Percentiles rank a stretch among this genome's conserved stretches.
Conservation (phyloP, 2,113 vertebrate genomes). For the Eupsittula cactorum region DNA sequence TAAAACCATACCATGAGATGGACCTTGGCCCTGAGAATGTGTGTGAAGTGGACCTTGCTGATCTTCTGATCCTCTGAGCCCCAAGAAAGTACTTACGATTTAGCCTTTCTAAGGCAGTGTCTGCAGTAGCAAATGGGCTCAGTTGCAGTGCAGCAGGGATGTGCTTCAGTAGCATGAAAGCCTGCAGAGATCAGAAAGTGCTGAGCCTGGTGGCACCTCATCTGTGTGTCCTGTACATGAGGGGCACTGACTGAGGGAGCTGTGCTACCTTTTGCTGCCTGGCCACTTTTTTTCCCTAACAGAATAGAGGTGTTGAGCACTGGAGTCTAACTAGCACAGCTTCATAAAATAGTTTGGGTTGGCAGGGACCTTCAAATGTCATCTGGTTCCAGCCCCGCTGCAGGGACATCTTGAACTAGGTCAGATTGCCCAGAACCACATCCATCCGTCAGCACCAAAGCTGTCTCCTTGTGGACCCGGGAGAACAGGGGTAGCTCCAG, state of each 20-base stretch:
- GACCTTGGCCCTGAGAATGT: background rate
- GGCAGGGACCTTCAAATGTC: background rate
- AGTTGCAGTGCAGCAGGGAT: background rate
- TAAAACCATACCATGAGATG: background rate
- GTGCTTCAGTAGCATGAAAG: background rate
- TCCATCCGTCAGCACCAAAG: background rate
- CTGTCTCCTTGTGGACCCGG: background rate
- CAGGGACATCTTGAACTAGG: background rate
- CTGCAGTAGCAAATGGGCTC: background rate
- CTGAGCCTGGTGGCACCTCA: background rate
- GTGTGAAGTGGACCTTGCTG: background rate
- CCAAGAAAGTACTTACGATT: background rate
- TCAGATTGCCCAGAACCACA: background rate
- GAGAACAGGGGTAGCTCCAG: background rate
- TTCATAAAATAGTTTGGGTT: background rate
- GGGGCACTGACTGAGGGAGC: background rate
- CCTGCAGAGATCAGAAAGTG: no score
- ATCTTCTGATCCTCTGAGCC: background rate
- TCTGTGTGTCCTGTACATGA: background rate
- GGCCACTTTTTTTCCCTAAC: background rate
- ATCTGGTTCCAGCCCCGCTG: background rate
- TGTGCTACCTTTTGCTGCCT: background rate
- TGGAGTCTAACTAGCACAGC: background rate
- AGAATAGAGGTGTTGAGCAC: background rate
- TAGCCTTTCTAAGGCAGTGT: background rate